Conservation (phyloP, 2,113 vertebrate species). For the Psilopsiagon aymara region DNA sequence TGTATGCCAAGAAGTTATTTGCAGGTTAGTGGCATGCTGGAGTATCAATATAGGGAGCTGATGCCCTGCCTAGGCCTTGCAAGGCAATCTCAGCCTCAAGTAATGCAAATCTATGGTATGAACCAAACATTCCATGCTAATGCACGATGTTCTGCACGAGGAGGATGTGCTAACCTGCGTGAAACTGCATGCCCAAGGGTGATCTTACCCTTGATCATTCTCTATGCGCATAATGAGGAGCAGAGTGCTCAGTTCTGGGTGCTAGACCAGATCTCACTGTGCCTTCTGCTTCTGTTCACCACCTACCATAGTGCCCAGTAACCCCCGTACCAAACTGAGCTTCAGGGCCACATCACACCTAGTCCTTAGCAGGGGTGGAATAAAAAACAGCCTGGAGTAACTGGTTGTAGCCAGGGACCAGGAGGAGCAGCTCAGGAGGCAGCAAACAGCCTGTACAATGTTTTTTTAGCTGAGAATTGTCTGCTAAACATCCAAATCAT, state of each 20-base stretch:
- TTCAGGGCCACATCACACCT: background rate
- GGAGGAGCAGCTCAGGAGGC: background rate
- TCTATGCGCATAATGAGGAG: background rate
- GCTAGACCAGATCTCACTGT: too few species aligned
- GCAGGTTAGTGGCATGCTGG: accelerated
- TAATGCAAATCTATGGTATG: background rate
- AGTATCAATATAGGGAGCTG: accelerated
- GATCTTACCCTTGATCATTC: accelerated
- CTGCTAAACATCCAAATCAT: background rate
- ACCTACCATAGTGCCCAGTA: background rate
- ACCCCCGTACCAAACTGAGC: background rate
- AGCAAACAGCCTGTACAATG: background rate
- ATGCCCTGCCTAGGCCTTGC: background rate
- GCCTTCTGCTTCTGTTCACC: background rate
- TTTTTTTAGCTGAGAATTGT: background rate
- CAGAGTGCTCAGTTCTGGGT: too few species aligned
- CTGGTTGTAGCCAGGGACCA: background rate
- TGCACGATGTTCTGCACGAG: accelerated
- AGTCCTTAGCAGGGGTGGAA: background rate
- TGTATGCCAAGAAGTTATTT: background rate
- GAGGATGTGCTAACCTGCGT: background rate
- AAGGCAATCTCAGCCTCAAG: background rate
- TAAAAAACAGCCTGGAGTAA: background rate
- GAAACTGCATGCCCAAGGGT: background rate
- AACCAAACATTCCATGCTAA: background rate